Conservation (phyloP, 2,888 invertebrate genomes). For the Aspidiotus destructor region DNA sequence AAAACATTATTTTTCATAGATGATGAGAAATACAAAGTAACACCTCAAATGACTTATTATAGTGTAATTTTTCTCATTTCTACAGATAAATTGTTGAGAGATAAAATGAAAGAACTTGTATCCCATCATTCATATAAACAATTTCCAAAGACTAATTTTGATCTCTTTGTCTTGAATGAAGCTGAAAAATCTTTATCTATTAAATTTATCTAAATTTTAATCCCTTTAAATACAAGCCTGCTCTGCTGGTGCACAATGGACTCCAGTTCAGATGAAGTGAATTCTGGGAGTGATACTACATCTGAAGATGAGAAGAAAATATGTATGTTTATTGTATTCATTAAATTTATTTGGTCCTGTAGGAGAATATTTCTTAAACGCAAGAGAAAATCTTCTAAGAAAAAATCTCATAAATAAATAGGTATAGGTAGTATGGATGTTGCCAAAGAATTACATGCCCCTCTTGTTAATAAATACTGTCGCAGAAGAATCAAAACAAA, state of each 20-base stretch:
- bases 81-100: background rate
- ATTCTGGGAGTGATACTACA: background rate
- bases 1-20: constrained; percentile 5
- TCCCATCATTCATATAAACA: background rate
- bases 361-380: constrained; percentile 7
- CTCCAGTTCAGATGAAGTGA: background rate
- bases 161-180: constrained; percentile 1
- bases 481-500: constrained; percentile 26
- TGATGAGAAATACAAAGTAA: background rate
- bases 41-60: constrained; percentile 5
- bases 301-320: constrained; percentile 3
- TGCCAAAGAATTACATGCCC: constrained; percentile 20
- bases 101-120: background rate
- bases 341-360: constrained; percentile 5
- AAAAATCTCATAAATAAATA: constrained; percentile 7
- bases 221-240: background rate
- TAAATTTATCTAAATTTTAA: constrained; percentile 9
- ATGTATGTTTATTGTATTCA: background rate
- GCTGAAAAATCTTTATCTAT: background rate
- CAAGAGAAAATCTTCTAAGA: background rate
- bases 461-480: constrained; percentile 16
- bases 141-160: background rate
- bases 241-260: background rate
- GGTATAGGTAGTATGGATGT: background rate
- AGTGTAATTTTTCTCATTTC: background rate